phyloP scores from a whole-genome alignment of 2,888 invertebrate species.

The Agrilus cyanescens region DNA sequence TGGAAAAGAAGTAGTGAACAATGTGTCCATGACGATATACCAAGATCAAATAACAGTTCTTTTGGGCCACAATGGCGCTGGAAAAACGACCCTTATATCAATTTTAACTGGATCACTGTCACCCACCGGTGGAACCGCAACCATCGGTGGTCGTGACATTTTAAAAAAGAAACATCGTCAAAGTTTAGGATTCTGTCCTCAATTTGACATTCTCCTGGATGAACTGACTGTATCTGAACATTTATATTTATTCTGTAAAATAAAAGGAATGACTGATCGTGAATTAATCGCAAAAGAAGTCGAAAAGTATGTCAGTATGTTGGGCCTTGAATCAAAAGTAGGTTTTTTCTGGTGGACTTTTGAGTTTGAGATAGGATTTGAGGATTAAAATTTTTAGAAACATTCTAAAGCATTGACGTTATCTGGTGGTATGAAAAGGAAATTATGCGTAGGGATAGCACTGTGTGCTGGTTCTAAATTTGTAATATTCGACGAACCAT shows the following conservation, averaged over 20 bases:
- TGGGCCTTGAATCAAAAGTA: slow-evolving; percentile 57
- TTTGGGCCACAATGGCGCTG: slow-evolving; percentile 74
- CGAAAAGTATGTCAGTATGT: slow-evolving; percentile 47
- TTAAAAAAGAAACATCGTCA: slow-evolving; percentile 48
- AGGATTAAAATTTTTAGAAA: neutral
- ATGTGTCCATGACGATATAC: slow-evolving; percentile 70
- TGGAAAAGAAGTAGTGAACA: slow-evolving; percentile 47
- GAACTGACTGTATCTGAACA: slow-evolving; percentile 75
- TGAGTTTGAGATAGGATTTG: neutral
- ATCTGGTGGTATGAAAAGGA: slow-evolving; percentile 72
- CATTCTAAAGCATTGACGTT: slow-evolving; percentile 28
- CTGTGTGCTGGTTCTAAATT: slow-evolving; percentile 64
- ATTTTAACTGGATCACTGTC: slow-evolving; percentile 75
- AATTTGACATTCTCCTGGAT: slow-evolving; percentile 75
- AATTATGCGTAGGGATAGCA: slow-evolving; percentile 64
- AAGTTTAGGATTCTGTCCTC: slow-evolving; percentile 71
- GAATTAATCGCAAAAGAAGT: slow-evolving; percentile 47
- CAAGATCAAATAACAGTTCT: slow-evolving; percentile 80
- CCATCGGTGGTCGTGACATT: slow-evolving; percentile 64
- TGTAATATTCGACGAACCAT: slow-evolving; percentile 63
- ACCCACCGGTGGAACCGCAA: slow-evolving; percentile 56
- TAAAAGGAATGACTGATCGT: slow-evolving; percentile 49
- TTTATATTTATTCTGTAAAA: slow-evolving; percentile 65
- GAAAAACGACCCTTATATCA: slow-evolving; percentile 88
- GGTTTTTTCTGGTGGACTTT: neutral